phyloP scores from a whole-genome alignment of 2,797 vertebrate species.

The Spinus pinus region DNA sequence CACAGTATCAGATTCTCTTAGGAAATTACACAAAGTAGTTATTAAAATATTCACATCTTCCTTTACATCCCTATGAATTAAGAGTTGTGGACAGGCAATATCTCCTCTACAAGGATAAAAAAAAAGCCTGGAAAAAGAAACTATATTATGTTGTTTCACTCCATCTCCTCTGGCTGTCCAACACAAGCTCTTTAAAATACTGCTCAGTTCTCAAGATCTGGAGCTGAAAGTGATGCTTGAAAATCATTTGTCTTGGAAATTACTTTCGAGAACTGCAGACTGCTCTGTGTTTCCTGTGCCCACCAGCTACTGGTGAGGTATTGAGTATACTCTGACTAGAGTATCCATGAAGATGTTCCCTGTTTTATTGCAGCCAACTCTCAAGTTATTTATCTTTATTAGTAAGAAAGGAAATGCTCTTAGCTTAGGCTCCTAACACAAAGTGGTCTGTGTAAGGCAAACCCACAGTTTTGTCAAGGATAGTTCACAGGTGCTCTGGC shows the following conservation, averaged over 20 bases:
- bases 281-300: not conserved
- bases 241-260: not conserved
- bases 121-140: not conserved
- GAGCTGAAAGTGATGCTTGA: not conserved
- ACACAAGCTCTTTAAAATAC: not conserved
- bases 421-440: not conserved
- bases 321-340: not conserved
- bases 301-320: not conserved
- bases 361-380: not conserved
- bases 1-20: not conserved
- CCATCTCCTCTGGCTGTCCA: not conserved
- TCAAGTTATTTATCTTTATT: not conserved
- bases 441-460: not conserved
- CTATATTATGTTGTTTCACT: not conserved
- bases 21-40: not conserved
- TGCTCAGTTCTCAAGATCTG: not conserved
- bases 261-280: not conserved
- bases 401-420: not conserved
- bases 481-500: not conserved
- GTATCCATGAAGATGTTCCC: not conserved
- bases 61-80: not conserved
- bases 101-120: not conserved
- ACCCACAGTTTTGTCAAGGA: not conserved
- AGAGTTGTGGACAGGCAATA: not conserved
- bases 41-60: not conserved